Conservation (phyloP, 2,113 vertebrate genomes). For the Malurus alboscapulatus region DNA sequence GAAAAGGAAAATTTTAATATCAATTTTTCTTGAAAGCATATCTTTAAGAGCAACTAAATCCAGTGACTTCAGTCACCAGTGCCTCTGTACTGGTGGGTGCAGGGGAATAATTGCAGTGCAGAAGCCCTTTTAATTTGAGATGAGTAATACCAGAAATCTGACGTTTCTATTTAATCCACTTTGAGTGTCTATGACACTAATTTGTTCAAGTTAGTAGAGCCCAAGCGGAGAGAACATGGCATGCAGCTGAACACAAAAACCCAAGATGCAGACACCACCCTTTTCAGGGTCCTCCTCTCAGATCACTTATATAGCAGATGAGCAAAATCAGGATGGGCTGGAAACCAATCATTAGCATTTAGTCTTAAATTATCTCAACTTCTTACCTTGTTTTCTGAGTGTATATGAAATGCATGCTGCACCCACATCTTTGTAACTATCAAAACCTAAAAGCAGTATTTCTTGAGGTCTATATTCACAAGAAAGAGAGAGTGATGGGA, state of each 20-base stretch:
- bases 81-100: neutral
- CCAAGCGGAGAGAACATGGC: neutral
- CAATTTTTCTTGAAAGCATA: neutral
- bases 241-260: neutral
- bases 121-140: neutral
- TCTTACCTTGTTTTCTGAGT: neutral
- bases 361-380: neutral
- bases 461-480: neutral
- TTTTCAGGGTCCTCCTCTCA: neutral
- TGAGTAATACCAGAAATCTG: neutral
- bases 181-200: neutral
- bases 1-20: neutral
- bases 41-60: neutral
- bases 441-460: neutral
- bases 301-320: neutral
- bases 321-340: neutral
- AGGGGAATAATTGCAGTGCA: neutral
- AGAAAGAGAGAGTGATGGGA: neutral
- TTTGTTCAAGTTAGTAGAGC: neutral
- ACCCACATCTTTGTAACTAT: neutral
- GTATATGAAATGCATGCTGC: neutral
- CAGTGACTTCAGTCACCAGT: neutral
- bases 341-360: neutral
- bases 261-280: rapidly evolving
- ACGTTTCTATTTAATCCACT: neutral